Percentiles rank a stretch among this genome's conserved stretches.
Conservation (phyloP, 2,888 invertebrate genomes). For the Frankliniella fusca region DNA sequence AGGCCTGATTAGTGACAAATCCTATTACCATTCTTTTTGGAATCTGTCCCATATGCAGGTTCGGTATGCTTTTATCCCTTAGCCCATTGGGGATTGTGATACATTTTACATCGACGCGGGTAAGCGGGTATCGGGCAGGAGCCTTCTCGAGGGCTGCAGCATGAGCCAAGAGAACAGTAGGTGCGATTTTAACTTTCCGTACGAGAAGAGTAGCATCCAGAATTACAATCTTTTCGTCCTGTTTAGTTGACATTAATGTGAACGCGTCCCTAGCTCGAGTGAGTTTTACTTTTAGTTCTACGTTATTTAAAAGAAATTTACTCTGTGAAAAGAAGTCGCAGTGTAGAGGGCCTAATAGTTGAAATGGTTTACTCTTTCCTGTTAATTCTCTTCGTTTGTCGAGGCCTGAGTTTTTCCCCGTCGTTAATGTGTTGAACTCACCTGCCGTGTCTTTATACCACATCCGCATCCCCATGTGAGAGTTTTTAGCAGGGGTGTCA, state of each 20-base stretch:
- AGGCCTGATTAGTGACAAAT: slow-evolving; percentile 33
- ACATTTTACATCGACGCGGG: slow-evolving; percentile 39
- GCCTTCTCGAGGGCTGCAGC: slow-evolving; percentile 38
- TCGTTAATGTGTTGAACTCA: slow-evolving; percentile 28
- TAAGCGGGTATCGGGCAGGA: slow-evolving; percentile 40
- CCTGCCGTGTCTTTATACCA: slow-evolving; percentile 37
- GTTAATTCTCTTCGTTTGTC: background rate
- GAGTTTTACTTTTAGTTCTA: slow-evolving; percentile 38
- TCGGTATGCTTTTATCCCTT: slow-evolving; percentile 38
- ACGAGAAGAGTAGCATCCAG: slow-evolving; percentile 39
- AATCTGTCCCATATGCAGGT: slow-evolving; percentile 42
- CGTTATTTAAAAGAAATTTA: slow-evolving; percentile 39
- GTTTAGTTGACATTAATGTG: slow-evolving; percentile 35
- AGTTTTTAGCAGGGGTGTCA: slow-evolving; percentile 36
- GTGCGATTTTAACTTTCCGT: slow-evolving; percentile 38
- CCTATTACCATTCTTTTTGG: slow-evolving; percentile 43
- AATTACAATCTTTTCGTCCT: slow-evolving; percentile 36
- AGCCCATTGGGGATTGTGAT: slow-evolving; percentile 38
- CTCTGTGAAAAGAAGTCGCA: slow-evolving; percentile 40
- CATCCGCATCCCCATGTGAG: slow-evolving; percentile 37
- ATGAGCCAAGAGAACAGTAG: slow-evolving; percentile 40
- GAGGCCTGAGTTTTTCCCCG: slow-evolving; percentile 30
- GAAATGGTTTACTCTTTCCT: slow-evolving; percentile 19
- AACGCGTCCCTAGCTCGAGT: slow-evolving; percentile 37
- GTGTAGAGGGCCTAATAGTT: slow-evolving; percentile 37